Percentiles rank a stretch among this genome's conserved stretches.
phyloP scores from a whole-genome alignment of 2,888 invertebrate species.

The Nudaria mundana region DNA sequence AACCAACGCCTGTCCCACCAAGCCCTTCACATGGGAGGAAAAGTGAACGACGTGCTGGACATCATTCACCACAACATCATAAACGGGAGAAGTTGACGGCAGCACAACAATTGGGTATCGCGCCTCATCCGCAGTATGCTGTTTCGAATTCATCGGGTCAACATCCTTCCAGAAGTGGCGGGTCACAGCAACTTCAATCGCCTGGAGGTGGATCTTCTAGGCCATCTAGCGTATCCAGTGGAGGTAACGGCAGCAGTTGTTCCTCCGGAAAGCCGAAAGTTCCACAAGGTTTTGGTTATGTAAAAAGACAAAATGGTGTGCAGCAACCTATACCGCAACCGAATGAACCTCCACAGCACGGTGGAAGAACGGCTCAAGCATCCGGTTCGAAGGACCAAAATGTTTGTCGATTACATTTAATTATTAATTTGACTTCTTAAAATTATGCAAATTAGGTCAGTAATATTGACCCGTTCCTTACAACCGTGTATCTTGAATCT shows the following conservation, averaged over 20 bases:
- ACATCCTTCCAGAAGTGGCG: constrained; percentile 63
- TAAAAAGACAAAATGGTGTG: constrained; percentile 86
- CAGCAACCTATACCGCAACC: constrained; percentile 70
- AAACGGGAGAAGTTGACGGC: constrained; percentile 74
- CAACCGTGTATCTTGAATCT: too few species aligned
- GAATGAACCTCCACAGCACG: constrained; percentile 65
- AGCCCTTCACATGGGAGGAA: constrained; percentile 73
- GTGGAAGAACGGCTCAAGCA: constrained; percentile 88
- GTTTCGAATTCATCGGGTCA: constrained; percentile 57
- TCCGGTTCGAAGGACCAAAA: constrained; percentile 93
- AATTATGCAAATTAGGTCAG: too few species aligned
- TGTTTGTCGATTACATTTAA: too few species aligned
- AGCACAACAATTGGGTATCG: constrained; percentile 73
- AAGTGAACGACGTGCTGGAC: constrained; percentile 67
- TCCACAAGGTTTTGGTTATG: constrained; percentile 92
- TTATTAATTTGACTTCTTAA: too few species aligned
- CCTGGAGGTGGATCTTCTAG: constrained; percentile 72
- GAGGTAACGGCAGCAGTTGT: constrained; percentile 78
- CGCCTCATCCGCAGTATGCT: constrained; percentile 72
- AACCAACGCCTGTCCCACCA: constrained; percentile 64
- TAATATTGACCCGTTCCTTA: too few species aligned
- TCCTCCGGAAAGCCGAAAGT: constrained; percentile 85
- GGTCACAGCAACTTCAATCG: constrained; percentile 72
- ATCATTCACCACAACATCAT: constrained; percentile 74
- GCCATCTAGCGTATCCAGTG: constrained; percentile 71